Evolutionary conservation across 1,140 invertebrate species (phyloP), one percentile per base, ranked within the genome.

Genomic region (Diachasma alloeum): DNA sequence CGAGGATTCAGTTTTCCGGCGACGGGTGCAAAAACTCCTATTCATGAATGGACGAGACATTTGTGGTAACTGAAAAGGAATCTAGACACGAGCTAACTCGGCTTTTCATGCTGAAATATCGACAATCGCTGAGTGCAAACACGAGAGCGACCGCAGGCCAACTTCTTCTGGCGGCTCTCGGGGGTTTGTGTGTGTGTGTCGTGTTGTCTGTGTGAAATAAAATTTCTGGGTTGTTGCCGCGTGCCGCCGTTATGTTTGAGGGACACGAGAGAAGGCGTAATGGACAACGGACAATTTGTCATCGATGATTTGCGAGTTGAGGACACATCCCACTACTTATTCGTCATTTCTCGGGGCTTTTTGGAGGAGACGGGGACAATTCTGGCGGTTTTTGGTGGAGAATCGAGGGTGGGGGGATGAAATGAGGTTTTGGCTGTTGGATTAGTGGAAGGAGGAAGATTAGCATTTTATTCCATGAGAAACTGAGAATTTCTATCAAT

Each of bases 231-330:
- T 26, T 56, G 22, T 59, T 24, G 63, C 24, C 66, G 36, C 66
- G 66, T 39, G 66, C 66, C 19, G 37, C 17, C 0, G 15, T 44
- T 63, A 26, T 63, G 59, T 22, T 59, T 22, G 53, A 59, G 53
- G 53, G 53, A n/a, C 53, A 59, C 10, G 31, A 31, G 31, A 59
- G 53, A 59, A 59, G 59, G 22, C 59, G 59, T 63, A 63, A 75
- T 75, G 74, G 66, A 39, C 75, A 66, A 15, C 9, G 56, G 68
- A 44, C 63, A 24, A 82, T 82, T 82, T 80, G 79, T 82, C 81
- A 79, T 80, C 74, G 76, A 79, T 80, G 81, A 80, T 80, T 81
- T 80, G 80, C 77, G 71, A 71, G n/a, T 63, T 31, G 46, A 36
- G 17, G 48, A 73, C 71, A 70, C 72, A 72, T 74, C 72, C 67